Percentiles rank a stretch among this genome's conserved stretches.
phyloP scores from a whole-genome alignment of 2,888 invertebrate genomes.

The Ochropacha duplaris region DNA sequence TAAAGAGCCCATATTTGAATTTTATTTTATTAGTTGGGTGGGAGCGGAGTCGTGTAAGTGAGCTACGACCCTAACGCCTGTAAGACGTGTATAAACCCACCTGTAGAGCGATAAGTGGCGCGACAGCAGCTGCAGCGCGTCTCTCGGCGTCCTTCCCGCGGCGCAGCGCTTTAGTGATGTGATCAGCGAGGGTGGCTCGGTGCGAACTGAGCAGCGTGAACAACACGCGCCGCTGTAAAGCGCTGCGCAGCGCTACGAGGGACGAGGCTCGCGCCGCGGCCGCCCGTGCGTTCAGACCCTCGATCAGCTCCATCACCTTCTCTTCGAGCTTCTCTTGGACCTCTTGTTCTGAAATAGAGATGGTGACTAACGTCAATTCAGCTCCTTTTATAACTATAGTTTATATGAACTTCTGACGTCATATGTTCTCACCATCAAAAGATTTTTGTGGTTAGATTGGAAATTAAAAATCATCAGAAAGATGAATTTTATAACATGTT shows the following conservation, averaged over 20 bases:
- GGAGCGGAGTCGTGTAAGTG: too few species aligned
- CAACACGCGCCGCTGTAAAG: slow-evolving; percentile 90
- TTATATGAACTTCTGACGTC: too few species aligned
- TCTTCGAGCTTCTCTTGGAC: slow-evolving; percentile 89
- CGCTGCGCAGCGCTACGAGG: slow-evolving; percentile 87
- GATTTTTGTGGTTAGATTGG: too few species aligned
- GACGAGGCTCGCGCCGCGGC: slow-evolving; percentile 90
- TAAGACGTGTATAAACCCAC: too few species aligned
- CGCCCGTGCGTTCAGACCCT: slow-evolving; percentile 94
- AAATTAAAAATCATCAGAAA: too few species aligned
- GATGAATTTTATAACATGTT: too few species aligned
- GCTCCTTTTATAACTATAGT: too few species aligned
- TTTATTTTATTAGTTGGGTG: too few species aligned
- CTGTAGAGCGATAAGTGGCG: slow-evolving; percentile 92
- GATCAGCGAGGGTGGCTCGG: slow-evolving; percentile 90
- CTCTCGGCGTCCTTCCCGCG: slow-evolving; percentile 93
- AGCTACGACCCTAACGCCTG: too few species aligned
- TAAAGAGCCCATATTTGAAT: too few species aligned
- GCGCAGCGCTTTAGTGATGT: slow-evolving; percentile 90
- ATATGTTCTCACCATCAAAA: too few species aligned
- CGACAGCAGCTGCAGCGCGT: slow-evolving; percentile 90
- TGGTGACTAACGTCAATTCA: too few species aligned
- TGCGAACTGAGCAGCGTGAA: slow-evolving; percentile 90
- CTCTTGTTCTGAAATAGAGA: slow-evolving; percentile 69
- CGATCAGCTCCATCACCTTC: slow-evolving; percentile 93